A percentile compares a stretch with the other conserved stretches of the same genome.
phyloP scores from a whole-genome alignment of 2,797 vertebrate species.

The Malurus leucopterus region DNA sequence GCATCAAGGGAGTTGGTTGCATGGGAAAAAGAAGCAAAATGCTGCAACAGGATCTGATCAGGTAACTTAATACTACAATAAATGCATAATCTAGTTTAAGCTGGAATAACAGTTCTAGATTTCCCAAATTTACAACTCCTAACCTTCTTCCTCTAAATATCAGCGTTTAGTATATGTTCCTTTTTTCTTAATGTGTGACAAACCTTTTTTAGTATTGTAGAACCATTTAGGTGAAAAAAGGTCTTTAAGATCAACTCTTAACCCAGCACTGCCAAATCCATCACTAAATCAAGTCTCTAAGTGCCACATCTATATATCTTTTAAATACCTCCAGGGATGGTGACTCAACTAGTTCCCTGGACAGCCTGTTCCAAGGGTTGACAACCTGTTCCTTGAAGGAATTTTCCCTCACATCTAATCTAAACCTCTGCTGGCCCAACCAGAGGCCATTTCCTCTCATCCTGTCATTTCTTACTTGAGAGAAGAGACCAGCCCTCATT shows the following conservation, averaged over 20 bases:
- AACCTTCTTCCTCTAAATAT: background rate
- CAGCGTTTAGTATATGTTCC: background rate
- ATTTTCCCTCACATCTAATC: background rate
- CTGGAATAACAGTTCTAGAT: background rate
- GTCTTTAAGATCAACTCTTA: background rate
- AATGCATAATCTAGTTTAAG: background rate
- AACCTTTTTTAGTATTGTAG: background rate
- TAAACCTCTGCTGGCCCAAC: background rate
- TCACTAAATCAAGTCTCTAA: background rate
- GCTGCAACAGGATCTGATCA: background rate
- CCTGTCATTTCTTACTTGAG: background rate
- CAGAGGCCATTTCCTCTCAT: background rate
- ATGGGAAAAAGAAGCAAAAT: background rate
- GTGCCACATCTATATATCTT: rapidly evolving
- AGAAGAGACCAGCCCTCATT: rapidly evolving
- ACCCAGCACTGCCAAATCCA: background rate
- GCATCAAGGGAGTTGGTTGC: background rate
- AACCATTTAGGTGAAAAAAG: background rate
- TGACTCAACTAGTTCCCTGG: background rate
- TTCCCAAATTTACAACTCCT: background rate
- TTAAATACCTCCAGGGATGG: background rate
- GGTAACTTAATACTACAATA: background rate
- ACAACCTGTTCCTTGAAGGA: background rate
- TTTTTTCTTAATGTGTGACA: background rate
- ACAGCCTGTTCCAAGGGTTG: background rate